These are phyloP conservation scores for Drosophila mayaguana DNA, from an alignment of 2,888 invertebrate species.

Conservation along the genomic window DNA sequence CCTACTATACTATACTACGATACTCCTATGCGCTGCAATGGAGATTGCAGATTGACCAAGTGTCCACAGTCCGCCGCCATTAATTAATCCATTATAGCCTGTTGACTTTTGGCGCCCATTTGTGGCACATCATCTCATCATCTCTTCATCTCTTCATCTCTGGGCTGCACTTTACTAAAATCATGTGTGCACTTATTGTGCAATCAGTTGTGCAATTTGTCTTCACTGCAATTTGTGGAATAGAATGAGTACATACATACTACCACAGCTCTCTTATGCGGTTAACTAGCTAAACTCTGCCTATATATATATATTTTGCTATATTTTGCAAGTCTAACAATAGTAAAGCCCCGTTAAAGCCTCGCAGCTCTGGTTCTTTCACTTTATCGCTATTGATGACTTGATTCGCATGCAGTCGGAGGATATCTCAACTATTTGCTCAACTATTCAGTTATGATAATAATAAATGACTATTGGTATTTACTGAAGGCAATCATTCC, in stretches of 20 bases:
- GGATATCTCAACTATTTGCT: neutral
- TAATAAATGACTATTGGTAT: neutral
- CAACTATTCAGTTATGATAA: slow-evolving; percentile 1
- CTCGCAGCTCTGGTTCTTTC: neutral
- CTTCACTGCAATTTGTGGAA: neutral
- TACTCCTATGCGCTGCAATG: neutral
- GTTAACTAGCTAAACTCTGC: neutral
- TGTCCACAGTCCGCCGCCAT: slow-evolving; percentile 23
- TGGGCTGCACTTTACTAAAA: slow-evolving; percentile 38
- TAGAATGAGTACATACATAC: neutral
- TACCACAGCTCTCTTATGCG: neutral
- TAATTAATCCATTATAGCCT: slow-evolving; percentile 67
- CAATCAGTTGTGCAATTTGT: slow-evolving; percentile 48
- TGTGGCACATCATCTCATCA: neutral
- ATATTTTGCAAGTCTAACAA: no score
- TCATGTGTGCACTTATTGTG: slow-evolving; percentile 51
- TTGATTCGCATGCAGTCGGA: neutral
- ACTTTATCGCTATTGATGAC: neutral
- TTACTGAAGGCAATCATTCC: neutral
- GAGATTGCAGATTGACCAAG: slow-evolving; percentile 4
- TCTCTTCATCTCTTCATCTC: no score
- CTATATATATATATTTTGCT: no score
- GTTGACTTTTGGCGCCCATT: slow-evolving; percentile 53
- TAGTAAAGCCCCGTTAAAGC: no score
- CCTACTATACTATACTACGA: no score